These are phyloP conservation scores for Balaenoptera acutorostrata DNA, from an alignment of 2,113 vertebrate genomes.

Conservation along the genomic window DNA sequence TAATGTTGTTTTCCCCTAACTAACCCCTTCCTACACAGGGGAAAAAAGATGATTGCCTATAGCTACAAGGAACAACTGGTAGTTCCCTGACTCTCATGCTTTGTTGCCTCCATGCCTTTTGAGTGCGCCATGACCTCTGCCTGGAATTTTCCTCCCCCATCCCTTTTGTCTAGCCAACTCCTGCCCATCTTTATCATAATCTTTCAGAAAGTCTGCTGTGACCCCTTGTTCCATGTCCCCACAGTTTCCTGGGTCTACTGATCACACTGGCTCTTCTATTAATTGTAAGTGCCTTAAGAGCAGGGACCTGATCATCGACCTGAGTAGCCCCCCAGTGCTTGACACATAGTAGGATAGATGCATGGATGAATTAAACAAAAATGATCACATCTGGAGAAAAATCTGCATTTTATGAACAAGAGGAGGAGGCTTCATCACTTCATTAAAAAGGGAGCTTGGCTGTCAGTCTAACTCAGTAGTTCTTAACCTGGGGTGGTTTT, in stretches of 20 bases:
- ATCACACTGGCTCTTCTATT: background rate
- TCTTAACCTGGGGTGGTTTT: background rate
- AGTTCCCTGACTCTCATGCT: background rate
- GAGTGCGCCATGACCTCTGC: background rate
- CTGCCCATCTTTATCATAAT: background rate
- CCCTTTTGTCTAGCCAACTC: background rate
- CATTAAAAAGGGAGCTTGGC: background rate
- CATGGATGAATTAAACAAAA: background rate
- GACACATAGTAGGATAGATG: background rate
- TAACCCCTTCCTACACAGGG: background rate
- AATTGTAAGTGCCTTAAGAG: background rate
- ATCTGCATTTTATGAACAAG: background rate
- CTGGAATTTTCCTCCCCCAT: background rate
- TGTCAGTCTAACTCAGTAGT: background rate
- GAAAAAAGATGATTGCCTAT: background rate
- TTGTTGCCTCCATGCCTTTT: background rate
- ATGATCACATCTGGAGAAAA: slow-evolving; percentile 2
- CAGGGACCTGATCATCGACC: background rate
- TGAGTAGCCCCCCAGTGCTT: background rate
- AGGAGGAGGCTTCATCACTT: background rate
- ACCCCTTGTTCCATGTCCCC: background rate
- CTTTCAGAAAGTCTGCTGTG: background rate
- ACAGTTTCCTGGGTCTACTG: background rate
- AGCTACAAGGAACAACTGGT: background rate
- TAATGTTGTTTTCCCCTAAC: background rate